Conservation (phyloP, 2,113 vertebrate genomes). For the Nettapus auritus region DNA sequence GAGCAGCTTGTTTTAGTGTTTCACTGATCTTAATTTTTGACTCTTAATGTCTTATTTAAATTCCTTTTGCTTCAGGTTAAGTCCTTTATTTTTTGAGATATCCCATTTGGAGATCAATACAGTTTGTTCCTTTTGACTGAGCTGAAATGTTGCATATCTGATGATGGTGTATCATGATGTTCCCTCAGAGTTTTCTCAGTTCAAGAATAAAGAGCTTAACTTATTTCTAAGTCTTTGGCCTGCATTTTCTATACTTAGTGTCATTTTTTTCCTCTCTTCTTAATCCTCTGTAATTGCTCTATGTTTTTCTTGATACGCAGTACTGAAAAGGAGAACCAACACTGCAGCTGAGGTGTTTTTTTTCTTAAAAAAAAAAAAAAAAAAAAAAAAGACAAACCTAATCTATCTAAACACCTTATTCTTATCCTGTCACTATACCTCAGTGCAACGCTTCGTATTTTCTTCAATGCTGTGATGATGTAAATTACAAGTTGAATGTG, state of each 20-base stretch:
- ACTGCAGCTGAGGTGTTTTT: background rate
- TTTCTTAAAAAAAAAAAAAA: too few relatives aligned
- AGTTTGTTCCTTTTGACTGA: background rate
- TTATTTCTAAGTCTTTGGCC: background rate
- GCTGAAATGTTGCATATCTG: fast-evolving
- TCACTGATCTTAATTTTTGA: background rate
- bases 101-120: background rate
- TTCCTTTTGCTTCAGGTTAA: background rate
- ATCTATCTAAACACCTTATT: background rate
- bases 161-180: background rate
- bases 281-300: background rate
- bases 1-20: background rate
- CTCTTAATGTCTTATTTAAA: background rate
- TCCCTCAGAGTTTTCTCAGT: background rate
- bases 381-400: background rate
- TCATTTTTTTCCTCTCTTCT: background rate
- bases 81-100: background rate
- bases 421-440: background rate
- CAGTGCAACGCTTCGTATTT: background rate
- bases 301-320: background rate
- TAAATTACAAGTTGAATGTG: background rate
- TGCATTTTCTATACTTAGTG: background rate
- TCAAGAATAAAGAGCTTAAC: background rate
- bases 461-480: background rate
- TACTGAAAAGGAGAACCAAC: background rate